Evolutionary conservation across 1,140 invertebrate genomes (phyloP), one percentile per base, ranked within the genome.

Genomic region (Steinernema khuongi): DNA sequence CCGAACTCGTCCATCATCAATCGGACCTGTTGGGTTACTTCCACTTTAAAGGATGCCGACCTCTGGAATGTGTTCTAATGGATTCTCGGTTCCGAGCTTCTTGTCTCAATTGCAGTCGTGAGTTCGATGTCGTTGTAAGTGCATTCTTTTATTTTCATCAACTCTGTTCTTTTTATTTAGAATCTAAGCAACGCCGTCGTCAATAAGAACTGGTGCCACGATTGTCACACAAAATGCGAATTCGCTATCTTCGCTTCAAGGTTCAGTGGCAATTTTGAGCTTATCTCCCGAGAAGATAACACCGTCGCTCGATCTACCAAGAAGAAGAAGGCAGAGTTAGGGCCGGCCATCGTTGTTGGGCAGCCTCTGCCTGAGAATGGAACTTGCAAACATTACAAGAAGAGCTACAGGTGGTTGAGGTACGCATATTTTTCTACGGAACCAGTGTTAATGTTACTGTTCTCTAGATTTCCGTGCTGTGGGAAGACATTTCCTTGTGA

Each of bases 371-470:
- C 87, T 30, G 76, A 81, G 22, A 81, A 82, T 74, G 87, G 87
- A 29, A 80, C 86, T 17, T 87, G 87, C 74, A 84, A 83, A 72
- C 87, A 87, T 77, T 87, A 86, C 80, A 87, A 86, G 81, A 86
- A 87, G 68, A 87, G 87, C 77, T 87, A 79, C 75, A 78, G 87
- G 22, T 87, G 87, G 87, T 80, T 87, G 4, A 83, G 85, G 83
- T 85, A 29, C 7, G n/a, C 7, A 67, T 2, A 4, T 50, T 14
- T 69, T 33, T 69, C 19, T 29, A 29, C 19, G 7, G 7, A 30
- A 22, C 31, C 31, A 18, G 26, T 30, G 7, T 11, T 69, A 69
- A 69, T 69, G n/a, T 69, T 4, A 29, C 31, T 19, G 14, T 74
- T 71, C 75, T 73, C 1, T 33, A 86, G 86, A 70, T 87, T 87